Percentiles rank a stretch among this genome's conserved stretches.
Evolutionary conservation across 2,113 vertebrate species (phyloP).

Genomic region (Sorex fumeus): DNA sequence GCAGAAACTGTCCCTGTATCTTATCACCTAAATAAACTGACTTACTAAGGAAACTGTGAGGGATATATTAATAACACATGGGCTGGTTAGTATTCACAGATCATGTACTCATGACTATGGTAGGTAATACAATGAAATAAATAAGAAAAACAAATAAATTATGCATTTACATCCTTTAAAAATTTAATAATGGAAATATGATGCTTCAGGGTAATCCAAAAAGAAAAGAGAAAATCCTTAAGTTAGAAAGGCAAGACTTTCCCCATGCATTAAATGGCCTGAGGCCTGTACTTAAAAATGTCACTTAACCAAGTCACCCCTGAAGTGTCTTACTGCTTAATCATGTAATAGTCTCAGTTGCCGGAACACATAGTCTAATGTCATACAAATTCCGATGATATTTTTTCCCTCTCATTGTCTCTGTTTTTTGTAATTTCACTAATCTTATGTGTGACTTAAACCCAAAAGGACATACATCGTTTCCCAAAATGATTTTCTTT

Average conservation of each 20-base stretch:
- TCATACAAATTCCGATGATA: neutral
- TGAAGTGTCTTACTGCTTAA: conserved; percentile 77
- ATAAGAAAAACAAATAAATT: conserved; percentile 78
- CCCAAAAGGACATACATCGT: neutral
- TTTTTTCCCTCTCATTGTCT: neutral
- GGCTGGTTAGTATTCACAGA: conserved; percentile 19
- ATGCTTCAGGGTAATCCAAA: conserved; percentile 25
- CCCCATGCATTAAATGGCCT: conserved; percentile 59
- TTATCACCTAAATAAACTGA: conserved; percentile 38
- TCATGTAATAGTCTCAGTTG: conserved; percentile 43
- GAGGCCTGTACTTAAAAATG: conserved; percentile 61
- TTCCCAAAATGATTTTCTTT: neutral
- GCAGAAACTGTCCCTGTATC: neutral
- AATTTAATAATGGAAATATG: conserved; percentile 32
- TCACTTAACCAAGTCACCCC: conserved; percentile 75
- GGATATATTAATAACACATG: neutral
- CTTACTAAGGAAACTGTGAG: neutral
- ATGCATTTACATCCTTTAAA: conserved; percentile 68
- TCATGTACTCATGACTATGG: conserved; percentile 39
- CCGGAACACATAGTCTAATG: conserved; percentile 35
- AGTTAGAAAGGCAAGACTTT: conserved; percentile 63
- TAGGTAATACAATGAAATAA: conserved; percentile 67
- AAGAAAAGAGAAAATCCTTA: conserved; percentile 60
- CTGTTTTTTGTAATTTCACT: neutral
- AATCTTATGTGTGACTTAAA: neutral